These are phyloP conservation scores for Leistus spinibarbis DNA, from an alignment of 2,888 invertebrate genomes.

Conservation along the genomic window DNA sequence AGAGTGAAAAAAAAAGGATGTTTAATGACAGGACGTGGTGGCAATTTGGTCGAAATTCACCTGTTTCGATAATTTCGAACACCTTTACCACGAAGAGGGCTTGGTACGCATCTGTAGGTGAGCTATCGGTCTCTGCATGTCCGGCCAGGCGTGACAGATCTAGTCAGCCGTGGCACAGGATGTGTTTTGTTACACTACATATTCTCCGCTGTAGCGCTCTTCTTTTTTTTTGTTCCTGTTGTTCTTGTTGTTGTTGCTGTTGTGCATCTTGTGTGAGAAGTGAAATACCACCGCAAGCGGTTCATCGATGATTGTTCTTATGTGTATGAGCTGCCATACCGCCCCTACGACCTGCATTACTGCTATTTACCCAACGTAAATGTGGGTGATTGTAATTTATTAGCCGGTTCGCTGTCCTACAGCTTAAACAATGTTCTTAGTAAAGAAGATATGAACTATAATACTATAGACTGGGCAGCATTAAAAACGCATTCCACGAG, in stretches of 20 bases:
- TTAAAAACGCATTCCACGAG: no score
- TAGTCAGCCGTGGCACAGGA: slow-evolving; percentile 44
- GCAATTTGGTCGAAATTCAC: not conserved
- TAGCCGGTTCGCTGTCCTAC: not conserved
- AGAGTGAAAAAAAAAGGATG: not conserved
- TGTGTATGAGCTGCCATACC: not conserved
- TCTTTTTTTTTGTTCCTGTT: not conserved
- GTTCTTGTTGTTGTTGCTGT: not conserved
- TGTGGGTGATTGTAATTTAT: not conserved
- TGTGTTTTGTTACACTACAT: slow-evolving; percentile 43
- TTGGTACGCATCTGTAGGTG: slow-evolving; percentile 4
- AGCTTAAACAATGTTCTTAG: not conserved
- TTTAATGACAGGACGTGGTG: slow-evolving; percentile 2
- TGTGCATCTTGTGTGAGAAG: not conserved
- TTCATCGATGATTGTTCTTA: not conserved
- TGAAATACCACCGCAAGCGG: not conserved
- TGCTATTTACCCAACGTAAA: not conserved
- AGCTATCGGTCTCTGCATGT: slow-evolving; percentile 36
- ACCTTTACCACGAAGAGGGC: not conserved
- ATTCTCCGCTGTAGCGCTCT: not conserved
- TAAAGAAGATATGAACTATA: not conserved
- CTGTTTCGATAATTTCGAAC: not conserved
- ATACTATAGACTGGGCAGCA: not conserved
- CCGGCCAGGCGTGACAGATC: slow-evolving; percentile 44
- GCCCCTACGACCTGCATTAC: not conserved